Conservation (phyloP, 2,113 vertebrate genomes). For the Gallinago paraguaiae region DNA sequence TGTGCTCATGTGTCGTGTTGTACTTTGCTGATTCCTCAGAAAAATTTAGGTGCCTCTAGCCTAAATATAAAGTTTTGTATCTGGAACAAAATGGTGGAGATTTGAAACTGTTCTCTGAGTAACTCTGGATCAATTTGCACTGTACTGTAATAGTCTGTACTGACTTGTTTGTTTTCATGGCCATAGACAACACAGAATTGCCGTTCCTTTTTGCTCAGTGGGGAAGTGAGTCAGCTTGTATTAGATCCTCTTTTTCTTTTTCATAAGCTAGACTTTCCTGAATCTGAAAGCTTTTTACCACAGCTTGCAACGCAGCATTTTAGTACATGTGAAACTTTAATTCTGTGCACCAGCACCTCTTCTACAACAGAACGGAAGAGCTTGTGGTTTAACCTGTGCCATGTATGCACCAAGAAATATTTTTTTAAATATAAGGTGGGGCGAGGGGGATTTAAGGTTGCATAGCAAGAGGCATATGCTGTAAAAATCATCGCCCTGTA, state of each 20-base stretch:
- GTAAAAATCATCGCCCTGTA: neutral
- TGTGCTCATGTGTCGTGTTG: neutral
- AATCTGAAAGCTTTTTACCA: constrained; percentile 53
- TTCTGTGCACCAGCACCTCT: neutral
- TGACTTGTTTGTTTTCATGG: neutral
- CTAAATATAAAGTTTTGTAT: neutral
- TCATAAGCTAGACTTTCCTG: constrained; percentile 60
- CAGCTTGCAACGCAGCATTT: constrained; percentile 43
- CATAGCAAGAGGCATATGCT: neutral
- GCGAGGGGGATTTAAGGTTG: neutral
- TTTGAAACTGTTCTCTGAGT: neutral
- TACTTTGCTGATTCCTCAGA: neutral
- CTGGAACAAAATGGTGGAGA: neutral
- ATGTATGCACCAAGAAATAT: neutral
- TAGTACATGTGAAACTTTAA: neutral
- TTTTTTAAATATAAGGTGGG: neutral
- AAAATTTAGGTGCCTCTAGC: neutral
- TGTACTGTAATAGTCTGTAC: neutral
- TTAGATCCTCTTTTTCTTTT: constrained; percentile 68
- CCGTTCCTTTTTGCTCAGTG: neutral
- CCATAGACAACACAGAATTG: neutral
- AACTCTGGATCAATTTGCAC: neutral
- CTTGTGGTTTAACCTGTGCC: neutral
- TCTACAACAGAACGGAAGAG: neutral
- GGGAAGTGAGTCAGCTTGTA: constrained; percentile 62